Percentiles rank a stretch among this genome's conserved stretches.
Evolutionary conservation across 1,140 invertebrate genomes (phyloP).

Genomic region (Campoletis sonorensis): DNA sequence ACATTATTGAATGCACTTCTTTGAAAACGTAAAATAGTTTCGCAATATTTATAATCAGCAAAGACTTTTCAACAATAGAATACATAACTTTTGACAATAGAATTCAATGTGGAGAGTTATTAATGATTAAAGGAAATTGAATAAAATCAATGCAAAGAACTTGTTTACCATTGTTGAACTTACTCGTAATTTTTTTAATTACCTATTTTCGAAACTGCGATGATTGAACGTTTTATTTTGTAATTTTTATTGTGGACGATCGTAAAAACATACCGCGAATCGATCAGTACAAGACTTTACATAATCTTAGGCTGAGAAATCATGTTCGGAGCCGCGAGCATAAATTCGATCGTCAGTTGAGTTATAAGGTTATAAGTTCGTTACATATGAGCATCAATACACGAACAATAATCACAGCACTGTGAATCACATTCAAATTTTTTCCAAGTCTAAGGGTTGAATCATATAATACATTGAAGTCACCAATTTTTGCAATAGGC

Average conservation of each 20-base stretch:
- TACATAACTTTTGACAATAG: not conserved
- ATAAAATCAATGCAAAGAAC: not conserved
- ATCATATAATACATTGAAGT: slow-evolving; percentile 4
- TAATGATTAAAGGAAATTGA: not conserved
- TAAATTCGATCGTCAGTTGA: no score
- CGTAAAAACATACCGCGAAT: slow-evolving; percentile 4
- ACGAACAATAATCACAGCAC: not conserved
- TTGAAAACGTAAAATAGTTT: slow-evolving; percentile 9
- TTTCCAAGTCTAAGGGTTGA: slow-evolving; percentile 1
- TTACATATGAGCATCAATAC: no score
- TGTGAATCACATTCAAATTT: not conserved
- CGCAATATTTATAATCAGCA: slow-evolving; percentile 20
- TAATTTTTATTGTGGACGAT: not conserved
- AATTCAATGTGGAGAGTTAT: slow-evolving; percentile 8
- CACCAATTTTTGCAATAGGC: slow-evolving; percentile 23
- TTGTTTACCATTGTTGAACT: not conserved
- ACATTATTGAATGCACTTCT: not conserved
- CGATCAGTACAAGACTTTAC: no score
- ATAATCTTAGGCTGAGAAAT: no score
- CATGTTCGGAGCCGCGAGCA: no score
- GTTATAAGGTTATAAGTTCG: no score
- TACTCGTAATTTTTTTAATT: not conserved
- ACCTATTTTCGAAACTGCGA: slow-evolving; percentile 7
- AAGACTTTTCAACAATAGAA: not conserved
- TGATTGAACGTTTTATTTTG: not conserved